Evolutionary conservation across 2,797 vertebrate species (phyloP), one percentile per base, ranked within the genome.

Genomic region (Sciurus vulgaris): DNA sequence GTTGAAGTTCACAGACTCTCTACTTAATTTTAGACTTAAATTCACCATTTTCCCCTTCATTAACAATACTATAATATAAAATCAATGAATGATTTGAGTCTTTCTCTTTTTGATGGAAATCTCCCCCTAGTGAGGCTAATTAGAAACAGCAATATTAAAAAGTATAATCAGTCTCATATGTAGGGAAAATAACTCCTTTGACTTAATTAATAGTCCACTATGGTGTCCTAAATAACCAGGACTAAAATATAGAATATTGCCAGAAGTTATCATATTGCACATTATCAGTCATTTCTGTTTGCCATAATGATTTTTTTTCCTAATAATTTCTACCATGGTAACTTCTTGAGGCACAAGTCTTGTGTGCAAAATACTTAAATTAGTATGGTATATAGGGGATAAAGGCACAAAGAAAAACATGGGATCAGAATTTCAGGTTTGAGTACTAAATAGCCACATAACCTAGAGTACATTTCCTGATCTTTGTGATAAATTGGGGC

Each of bases 61-160:
- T 92, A 94, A 49, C 30, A 56, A 90, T 76, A 89, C 49, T 95
- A 93, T 94, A 83, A 95, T 96, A 93, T n/a, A 89, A 41, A 94
- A 65, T 92, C 44, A 96, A 47, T 95, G 86, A 90, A 49, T 90
- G 73, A 91, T 70, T 82, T 84, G 51, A 2, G 17, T 82, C 35
- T 95, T 33, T 59, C 11, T 59, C 26, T 93, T 26, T 91, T 49
- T 61, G 35, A 93, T 26, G 84, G 38, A 89, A 93, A 89, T 95
- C 1, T 93, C 56, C 41, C 88, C 13, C 2, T 90, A 69, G 12
- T 63, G 44, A 95, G 70, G 17, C 10, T 63, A 95, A 94, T 96
- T 94, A 93, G 30, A 86, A 92, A 90, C 51, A 92, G 35, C 56
- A 77, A 44, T 67, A 78, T 92, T 93, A 70, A 76, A 93, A 96